Evolutionary conservation across 2,888 invertebrate species (phyloP).

Genomic region (Sepioteuthis lessoniana): DNA sequence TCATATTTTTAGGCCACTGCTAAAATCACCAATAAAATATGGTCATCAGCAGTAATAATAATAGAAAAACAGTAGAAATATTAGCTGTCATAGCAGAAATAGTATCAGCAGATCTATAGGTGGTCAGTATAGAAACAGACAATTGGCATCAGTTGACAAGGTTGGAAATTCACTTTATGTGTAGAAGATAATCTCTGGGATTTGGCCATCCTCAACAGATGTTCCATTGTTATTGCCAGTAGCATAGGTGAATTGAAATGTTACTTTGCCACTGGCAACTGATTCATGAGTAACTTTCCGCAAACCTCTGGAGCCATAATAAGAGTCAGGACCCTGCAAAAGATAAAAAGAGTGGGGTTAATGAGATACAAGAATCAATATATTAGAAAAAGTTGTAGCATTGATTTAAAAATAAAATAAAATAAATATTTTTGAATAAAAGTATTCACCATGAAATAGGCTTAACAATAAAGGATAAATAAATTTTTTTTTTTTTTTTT

Average conservation of each 20-base stretch:
- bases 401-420: not conserved
- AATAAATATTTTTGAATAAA: not conserved
- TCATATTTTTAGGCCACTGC: not conserved
- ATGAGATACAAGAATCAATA: not conserved
- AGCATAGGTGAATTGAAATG: conserved; percentile 88
- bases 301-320: conserved; percentile 88
- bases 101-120: not conserved
- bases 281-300: conserved; percentile 85
- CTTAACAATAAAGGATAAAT: not conserved
- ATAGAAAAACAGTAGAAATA: not conserved
- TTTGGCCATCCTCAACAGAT: conserved; percentile 89
- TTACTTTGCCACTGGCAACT: conserved; percentile 84
- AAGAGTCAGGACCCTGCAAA: conserved; percentile 87
- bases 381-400: not conserved
- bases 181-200: conserved; percentile 90
- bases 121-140: not conserved
- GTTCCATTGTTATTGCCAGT: conserved; percentile 91
- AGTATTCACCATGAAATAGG: not conserved
- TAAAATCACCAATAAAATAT: not conserved
- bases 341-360: not conserved
- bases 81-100: not conserved
- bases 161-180: conserved; percentile 68
- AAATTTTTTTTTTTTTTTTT: not conserved
- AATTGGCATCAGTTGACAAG: not conserved
- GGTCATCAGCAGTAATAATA: not conserved